phyloP scores from a whole-genome alignment of 2,113 vertebrate genomes.

The Oreotrochilus melanogaster region DNA sequence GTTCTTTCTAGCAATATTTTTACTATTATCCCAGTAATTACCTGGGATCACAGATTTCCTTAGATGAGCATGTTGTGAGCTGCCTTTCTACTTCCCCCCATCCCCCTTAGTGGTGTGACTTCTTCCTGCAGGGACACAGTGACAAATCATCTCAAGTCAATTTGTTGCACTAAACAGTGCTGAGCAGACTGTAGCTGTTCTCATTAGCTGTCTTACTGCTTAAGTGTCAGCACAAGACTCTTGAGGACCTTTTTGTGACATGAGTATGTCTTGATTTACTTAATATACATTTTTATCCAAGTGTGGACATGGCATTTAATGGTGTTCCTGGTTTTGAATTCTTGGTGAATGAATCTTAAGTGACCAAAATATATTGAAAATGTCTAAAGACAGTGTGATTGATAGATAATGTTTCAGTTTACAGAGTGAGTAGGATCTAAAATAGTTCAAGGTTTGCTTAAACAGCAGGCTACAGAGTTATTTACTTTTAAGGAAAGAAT shows the following conservation, averaged over 20 bases:
- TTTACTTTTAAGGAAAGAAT: neutral
- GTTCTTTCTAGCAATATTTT: neutral
- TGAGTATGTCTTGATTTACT: conserved; percentile 26
- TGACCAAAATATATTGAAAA: conserved; percentile 41
- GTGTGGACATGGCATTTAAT: neutral
- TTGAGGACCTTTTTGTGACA: neutral
- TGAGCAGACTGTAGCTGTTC: neutral
- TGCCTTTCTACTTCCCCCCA: neutral
- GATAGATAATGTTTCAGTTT: neutral
- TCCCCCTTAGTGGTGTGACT: neutral
- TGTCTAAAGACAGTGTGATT: conserved; percentile 11
- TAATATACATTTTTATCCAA: conserved; percentile 2
- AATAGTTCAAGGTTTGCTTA: conserved; percentile 15
- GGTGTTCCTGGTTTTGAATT: neutral
- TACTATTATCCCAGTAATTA: neutral
- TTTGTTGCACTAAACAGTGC: neutral
- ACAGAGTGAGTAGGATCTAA: neutral
- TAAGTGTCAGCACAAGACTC: conserved; percentile 16
- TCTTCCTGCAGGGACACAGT: neutral
- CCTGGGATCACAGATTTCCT: neutral
- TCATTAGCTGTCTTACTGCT: conserved; percentile 18
- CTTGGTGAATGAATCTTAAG: conserved; percentile 24
- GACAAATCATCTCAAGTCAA: neutral
- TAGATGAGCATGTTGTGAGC: neutral
- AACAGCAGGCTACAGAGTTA: neutral